Percentiles rank a stretch among this genome's conserved stretches.
Evolutionary conservation across 2,797 vertebrate species (phyloP).

Genomic region (Enteromius treurensis): DNA sequence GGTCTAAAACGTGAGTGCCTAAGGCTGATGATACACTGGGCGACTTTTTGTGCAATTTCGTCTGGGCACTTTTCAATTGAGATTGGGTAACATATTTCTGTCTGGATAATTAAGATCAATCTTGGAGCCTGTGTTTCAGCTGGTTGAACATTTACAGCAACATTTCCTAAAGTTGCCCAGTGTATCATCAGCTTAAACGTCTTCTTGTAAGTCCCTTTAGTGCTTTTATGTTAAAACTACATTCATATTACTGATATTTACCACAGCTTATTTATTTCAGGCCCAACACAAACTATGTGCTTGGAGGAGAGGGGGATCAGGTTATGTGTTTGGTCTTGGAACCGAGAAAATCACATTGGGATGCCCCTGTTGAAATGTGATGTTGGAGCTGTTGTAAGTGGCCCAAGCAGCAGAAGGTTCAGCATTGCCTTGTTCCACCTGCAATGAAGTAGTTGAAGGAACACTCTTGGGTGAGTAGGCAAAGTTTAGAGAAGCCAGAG

Average conservation of each 20-base stretch:
- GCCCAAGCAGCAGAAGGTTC: background rate
- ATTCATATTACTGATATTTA: background rate
- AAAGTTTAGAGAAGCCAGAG: slow-evolving; percentile 1
- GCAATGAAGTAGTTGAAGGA: background rate
- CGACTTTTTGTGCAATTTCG: too few species aligned
- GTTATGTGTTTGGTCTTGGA: background rate
- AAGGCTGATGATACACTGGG: too few species aligned
- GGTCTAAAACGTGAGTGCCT: background rate
- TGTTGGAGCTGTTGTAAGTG: background rate
- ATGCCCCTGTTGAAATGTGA: background rate
- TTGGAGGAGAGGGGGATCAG: background rate
- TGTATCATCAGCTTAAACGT: background rate
- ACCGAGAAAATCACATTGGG: background rate
- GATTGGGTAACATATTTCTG: too few species aligned
- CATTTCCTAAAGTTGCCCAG: too few species aligned
- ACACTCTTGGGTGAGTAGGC: background rate
- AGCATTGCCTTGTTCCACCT: too few species aligned
- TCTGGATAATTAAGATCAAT: too few species aligned
- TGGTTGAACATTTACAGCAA: too few species aligned
- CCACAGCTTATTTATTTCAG: background rate
- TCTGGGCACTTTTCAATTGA: too few species aligned
- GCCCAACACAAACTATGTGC: background rate
- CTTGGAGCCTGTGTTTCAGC: too few species aligned
- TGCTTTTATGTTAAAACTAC: background rate
- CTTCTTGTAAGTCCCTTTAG: background rate